Evolutionary conservation across 1,140 invertebrate genomes (phyloP).

Genomic region (Coenobita brevimanus): DNA sequence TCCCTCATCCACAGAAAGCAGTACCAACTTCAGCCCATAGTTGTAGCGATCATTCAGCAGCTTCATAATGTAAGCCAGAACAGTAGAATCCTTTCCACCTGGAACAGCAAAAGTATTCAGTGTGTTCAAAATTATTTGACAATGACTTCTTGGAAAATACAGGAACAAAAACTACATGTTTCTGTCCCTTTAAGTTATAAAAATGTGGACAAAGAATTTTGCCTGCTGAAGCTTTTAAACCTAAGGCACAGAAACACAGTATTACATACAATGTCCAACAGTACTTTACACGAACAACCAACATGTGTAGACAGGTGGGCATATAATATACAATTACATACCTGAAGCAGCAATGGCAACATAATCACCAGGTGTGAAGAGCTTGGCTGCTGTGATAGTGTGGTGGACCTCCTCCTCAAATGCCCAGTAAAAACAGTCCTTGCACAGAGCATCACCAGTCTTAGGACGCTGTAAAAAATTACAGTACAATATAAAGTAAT

Average conservation of each 20-base stretch:
- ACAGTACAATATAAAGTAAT: not conserved
- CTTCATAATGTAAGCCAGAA: conserved; percentile 94
- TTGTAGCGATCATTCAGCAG: conserved; percentile 91
- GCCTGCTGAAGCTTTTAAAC: too few relatives aligned
- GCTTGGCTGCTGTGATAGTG: conserved; percentile 88
- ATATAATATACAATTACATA: conserved; percentile 5
- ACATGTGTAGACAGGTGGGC: not conserved
- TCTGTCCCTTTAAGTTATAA: too few relatives aligned
- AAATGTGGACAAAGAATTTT: too few relatives aligned
- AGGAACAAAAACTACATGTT: too few relatives aligned
- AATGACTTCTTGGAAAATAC: too few relatives aligned
- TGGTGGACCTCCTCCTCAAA: conserved; percentile 98
- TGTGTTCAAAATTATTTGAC: too few relatives aligned
- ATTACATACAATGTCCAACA: too few relatives aligned
- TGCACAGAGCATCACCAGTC: conserved; percentile 93
- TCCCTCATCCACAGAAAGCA: conserved; percentile 86
- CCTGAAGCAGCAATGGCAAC: conserved; percentile 89
- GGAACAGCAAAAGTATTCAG: conserved; percentile 97
- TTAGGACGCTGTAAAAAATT: conserved; percentile 82
- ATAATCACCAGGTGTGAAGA: conserved; percentile 90
- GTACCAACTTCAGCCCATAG: conserved; percentile 92
- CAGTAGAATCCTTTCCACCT: conserved; percentile 99
- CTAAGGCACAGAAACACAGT: too few relatives aligned
- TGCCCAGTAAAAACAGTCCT: conserved; percentile 94
- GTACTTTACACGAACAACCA: too few relatives aligned